These are phyloP conservation scores for Drosophila histrio DNA, from an alignment of 2,888 invertebrate genomes.

Conservation along the genomic window DNA sequence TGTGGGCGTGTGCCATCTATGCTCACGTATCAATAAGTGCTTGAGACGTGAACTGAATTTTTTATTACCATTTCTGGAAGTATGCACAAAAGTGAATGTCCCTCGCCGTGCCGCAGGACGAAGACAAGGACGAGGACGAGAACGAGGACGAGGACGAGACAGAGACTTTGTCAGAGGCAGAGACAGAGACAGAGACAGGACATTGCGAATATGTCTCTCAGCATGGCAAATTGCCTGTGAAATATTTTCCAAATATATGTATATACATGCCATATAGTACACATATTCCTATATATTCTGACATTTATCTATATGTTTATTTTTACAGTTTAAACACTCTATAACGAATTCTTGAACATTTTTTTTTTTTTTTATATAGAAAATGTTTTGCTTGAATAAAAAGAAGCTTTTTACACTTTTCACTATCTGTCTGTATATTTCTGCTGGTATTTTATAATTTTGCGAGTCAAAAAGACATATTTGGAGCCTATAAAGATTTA, in stretches of 20 bases:
- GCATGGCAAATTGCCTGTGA: slow-evolving; percentile 75
- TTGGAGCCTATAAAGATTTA: too few relatives aligned
- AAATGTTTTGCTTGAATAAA: too few relatives aligned
- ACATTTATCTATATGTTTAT: background rate
- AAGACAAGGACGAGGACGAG: slow-evolving; percentile 9
- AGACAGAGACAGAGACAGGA: slow-evolving; percentile 18
- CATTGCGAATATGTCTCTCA: slow-evolving; percentile 48
- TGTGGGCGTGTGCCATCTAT: slow-evolving; percentile 64
- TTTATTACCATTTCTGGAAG: slow-evolving; percentile 63
- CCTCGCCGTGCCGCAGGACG: slow-evolving; percentile 28
- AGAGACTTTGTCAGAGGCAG: background rate
- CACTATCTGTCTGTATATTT: too few relatives aligned
- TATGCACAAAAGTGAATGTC: slow-evolving; percentile 71
- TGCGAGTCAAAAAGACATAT: too few relatives aligned
- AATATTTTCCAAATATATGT: slow-evolving; percentile 61
- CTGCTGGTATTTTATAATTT: too few relatives aligned
- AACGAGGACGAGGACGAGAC: background rate
- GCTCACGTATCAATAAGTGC: slow-evolving; percentile 79
- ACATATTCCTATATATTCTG: slow-evolving; percentile 21
- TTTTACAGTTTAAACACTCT: slow-evolving; percentile 10
- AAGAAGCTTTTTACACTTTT: too few relatives aligned
- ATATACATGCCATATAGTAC: slow-evolving; percentile 13
- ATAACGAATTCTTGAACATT: background rate
- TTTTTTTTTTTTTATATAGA: background rate
- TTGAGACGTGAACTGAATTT: slow-evolving; percentile 76